A percentile compares a stretch with the other conserved stretches of the same genome.
Evolutionary conservation across 2,797 vertebrate species (phyloP).

Genomic region (Moxostoma hubbsi): DNA sequence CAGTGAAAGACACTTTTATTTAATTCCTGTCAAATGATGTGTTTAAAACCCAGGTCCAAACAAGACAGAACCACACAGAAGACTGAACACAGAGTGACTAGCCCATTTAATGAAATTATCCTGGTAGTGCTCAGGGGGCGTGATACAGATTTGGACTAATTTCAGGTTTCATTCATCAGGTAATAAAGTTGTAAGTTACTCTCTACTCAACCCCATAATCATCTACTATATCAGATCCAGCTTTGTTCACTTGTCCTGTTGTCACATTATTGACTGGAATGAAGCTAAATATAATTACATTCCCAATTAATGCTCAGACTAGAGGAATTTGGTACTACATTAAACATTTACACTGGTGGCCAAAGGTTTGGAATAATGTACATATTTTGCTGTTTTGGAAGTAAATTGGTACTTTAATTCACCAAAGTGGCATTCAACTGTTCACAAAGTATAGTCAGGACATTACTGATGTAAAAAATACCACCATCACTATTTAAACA

Average conservation of each 20-base stretch:
- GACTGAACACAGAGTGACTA: not conserved
- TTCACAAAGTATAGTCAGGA: too few species aligned
- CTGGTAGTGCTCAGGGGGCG: not conserved
- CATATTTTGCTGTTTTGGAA: too few species aligned
- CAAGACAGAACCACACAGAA: constrained; percentile 4
- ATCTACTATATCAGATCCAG: constrained; percentile 22
- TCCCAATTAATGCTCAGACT: not conserved
- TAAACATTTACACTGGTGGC: not conserved
- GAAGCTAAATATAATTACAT: constrained; percentile 5
- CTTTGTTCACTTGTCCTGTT: constrained; percentile 1
- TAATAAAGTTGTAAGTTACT: constrained; percentile 26
- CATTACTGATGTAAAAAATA: too few species aligned
- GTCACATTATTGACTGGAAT: constrained; percentile 14
- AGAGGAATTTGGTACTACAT: not conserved
- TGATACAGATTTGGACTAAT: constrained; percentile 20
- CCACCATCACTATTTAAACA: too few species aligned
- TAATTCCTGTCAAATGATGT: constrained; percentile 6
- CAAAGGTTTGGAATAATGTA: too few species aligned
- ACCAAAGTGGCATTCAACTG: too few species aligned
- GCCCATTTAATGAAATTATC: constrained; percentile 33
- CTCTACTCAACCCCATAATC: not conserved
- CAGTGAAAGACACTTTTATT: not conserved
- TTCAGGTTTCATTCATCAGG: constrained; percentile 41
- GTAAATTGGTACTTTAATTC: too few species aligned
- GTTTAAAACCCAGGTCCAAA: not conserved